Percentiles rank a stretch among this genome's conserved stretches.
These are phyloP conservation scores for Actinemys pallida DNA, from an alignment of 2,113 vertebrate species.

Conservation along the genomic window DNA sequence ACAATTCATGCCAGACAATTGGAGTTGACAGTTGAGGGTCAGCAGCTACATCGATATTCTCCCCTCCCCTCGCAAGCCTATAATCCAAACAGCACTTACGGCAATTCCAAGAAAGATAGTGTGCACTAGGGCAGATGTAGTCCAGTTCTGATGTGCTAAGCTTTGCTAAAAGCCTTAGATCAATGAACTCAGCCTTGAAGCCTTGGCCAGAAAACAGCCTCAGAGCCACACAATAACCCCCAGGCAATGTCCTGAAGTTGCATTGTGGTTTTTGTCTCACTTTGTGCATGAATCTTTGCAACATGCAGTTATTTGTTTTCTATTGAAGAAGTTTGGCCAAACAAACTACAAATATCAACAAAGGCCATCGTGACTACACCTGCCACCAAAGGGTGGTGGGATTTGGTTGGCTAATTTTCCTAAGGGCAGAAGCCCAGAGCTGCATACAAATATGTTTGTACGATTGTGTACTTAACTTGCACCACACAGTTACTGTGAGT, in stretches of 20 bases:
- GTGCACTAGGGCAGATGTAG: neutral
- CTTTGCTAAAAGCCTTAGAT: neutral
- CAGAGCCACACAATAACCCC: neutral
- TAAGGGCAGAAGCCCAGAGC: neutral
- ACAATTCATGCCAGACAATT: neutral
- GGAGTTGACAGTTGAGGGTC: neutral
- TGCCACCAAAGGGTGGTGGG: neutral
- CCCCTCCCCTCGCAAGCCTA: neutral
- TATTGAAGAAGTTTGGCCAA: neutral
- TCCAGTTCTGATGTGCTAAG: neutral
- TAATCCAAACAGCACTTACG: neutral
- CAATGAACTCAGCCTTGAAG: neutral
- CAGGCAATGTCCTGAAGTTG: neutral
- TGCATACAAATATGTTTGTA: neutral
- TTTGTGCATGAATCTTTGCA: neutral
- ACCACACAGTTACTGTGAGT: neutral
- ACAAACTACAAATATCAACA: neutral
- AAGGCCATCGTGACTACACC: neutral
- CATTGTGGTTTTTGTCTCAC: neutral
- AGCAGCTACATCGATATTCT: neutral
- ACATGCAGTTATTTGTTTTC: neutral
- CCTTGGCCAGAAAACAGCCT: neutral
- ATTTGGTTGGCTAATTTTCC: neutral
- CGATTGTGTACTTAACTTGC: neutral
- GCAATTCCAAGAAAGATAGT: neutral